Base-by-base conservation (phyloP, 2,888 invertebrate genomes). In the Chaetoderma sp. region DNA sequence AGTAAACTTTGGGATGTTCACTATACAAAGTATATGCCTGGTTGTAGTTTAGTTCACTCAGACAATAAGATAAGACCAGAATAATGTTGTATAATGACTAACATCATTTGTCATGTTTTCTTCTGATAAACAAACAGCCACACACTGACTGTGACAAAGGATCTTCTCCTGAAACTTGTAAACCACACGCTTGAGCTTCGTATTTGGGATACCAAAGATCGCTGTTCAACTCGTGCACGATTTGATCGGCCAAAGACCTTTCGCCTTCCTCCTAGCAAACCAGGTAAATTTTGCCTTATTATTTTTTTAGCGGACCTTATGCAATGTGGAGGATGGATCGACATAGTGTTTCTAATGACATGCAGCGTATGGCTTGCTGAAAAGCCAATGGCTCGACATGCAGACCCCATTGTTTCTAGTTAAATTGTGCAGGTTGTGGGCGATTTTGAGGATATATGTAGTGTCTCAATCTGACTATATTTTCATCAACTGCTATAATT, bases 171-270 rank as follows among this genome's bases (percentile, higher is more conserved):
- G 63, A 79, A 80, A 65, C 70, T 86, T 67, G 83, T 81, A 67
- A 76, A 74, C 56, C 85, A 86, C 72, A 78, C 77, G 3, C 60
- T 86, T 23, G 79, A 83, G 56, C 68, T 86, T 44, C 68, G 83
- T 36, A 76, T 86, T 25, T 86, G 86, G 86, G 84, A 86, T 68
- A 78, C 80, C n/a, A 83, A 81, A 64, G 85, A 86, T 56, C 85
- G 83, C 72, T 77, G 83, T 62, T 79, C 81, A 16, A 74, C 81
- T 0, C 66, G 82, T 39, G 85, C 84, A 23, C 78, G 79, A 30
- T 83, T 83, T 71, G 86, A 85, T 64, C 67, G 83, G 67, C 84
- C 85, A 0, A 83, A 82, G 60, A 79, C 83, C 21, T 84, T 85
- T 67, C 77, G 81, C 42, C 68, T 84, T 10, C 82, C 82, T 2